A percentile compares a stretch with the other conserved stretches of the same genome.
These are phyloP conservation scores for Stegophylla sp. DNA, from an alignment of 2,888 invertebrate genomes.

Conservation along the genomic window DNA sequence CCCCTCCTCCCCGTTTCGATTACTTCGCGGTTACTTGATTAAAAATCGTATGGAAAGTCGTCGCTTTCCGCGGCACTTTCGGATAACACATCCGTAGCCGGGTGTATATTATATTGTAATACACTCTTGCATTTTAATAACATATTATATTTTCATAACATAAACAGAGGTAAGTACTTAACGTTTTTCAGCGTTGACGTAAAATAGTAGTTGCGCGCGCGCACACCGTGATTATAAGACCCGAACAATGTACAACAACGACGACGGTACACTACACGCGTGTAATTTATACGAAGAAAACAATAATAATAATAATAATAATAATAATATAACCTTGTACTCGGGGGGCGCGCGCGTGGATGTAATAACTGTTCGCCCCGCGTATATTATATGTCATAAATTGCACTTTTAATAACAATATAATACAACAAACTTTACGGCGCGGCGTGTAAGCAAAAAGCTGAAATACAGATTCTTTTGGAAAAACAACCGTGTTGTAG, in stretches of 20 bases:
- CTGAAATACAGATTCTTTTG: too few species aligned
- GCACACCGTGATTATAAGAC: slow-evolving; percentile 4
- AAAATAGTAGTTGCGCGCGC: not conserved
- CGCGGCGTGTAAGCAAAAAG: too few species aligned
- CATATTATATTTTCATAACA: too few species aligned
- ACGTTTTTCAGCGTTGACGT: slow-evolving; percentile 9
- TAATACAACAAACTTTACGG: slow-evolving; percentile 14
- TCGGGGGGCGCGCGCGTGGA: not conserved
- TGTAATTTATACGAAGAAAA: slow-evolving; percentile 23
- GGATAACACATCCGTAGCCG: too few species aligned
- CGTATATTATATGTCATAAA: slow-evolving; percentile 10
- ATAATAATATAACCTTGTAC: not conserved
- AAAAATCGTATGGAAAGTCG: too few species aligned
- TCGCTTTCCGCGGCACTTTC: too few species aligned
- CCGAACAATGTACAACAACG: slow-evolving; percentile 17
- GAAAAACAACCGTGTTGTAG: too few species aligned
- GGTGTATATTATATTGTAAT: too few species aligned
- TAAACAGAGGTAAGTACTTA: not conserved
- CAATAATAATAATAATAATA: slow-evolving; percentile 26
- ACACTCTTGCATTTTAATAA: too few species aligned
- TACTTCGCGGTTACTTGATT: too few species aligned
- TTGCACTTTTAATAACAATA: slow-evolving; percentile 31
- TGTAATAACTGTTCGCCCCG: slow-evolving; percentile 33
- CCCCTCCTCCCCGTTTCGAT: too few species aligned
- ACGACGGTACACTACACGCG: too few species aligned